Percentiles rank a stretch among this genome's conserved stretches.
Conservation (phyloP, 2,113 vertebrate genomes). For the Ivindomyrus marchei region DNA sequence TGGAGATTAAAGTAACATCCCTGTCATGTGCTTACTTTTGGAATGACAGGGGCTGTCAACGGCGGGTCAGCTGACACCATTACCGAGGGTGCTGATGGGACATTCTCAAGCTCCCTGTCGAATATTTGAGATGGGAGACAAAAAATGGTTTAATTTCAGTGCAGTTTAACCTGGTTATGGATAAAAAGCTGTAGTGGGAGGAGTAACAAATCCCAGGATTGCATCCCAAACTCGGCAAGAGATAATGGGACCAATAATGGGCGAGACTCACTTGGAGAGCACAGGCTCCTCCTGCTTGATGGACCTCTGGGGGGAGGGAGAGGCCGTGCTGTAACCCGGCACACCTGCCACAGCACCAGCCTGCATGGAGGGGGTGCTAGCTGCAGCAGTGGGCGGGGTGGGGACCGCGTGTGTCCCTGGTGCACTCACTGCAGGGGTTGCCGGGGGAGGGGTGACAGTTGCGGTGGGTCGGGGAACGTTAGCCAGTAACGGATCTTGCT, state of each 20-base stretch:
- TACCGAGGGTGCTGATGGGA: constrained; percentile 20
- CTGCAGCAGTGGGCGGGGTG: constrained; percentile 37
- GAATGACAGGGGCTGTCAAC: constrained; percentile 30
- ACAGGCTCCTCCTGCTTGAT: constrained; percentile 65
- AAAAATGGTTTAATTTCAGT: constrained; percentile 9
- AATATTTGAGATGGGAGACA: not conserved
- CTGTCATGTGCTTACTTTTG: constrained; percentile 41
- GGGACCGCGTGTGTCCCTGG: constrained; percentile 21
- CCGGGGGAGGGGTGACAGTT: constrained; percentile 46
- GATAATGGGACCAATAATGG: not conserved
- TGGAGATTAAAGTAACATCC: not conserved
- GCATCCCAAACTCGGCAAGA: not conserved
- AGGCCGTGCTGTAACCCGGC: constrained; percentile 55
- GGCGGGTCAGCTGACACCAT: constrained; percentile 31
- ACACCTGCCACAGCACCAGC: constrained; percentile 42
- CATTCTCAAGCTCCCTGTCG: constrained; percentile 47
- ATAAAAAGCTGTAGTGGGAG: not conserved
- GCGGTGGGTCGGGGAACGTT: constrained; percentile 51
- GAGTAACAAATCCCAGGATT: not conserved
- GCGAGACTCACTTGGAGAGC: constrained; percentile 26
- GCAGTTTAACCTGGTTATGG: not conserved
- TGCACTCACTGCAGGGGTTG: constrained; percentile 41
- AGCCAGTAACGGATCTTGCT: constrained; percentile 78
- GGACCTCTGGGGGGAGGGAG: constrained; percentile 59
- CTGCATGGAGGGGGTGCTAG: constrained; percentile 38